Conservation (phyloP, 2,797 vertebrate genomes). For the Mergus octosetaceus region DNA sequence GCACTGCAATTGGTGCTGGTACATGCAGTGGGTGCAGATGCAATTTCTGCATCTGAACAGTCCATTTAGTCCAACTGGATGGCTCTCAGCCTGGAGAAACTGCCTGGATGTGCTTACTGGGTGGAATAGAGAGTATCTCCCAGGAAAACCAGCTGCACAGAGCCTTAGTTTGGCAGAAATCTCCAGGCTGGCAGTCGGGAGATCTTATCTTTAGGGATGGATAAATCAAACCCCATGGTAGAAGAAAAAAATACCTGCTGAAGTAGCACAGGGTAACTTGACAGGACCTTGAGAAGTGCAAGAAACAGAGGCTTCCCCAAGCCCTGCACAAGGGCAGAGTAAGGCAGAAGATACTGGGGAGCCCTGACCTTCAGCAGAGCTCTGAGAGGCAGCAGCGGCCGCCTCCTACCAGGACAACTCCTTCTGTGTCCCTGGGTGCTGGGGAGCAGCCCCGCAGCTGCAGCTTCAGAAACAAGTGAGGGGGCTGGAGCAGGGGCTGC, state of each 20-base stretch:
- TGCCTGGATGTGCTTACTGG: neutral
- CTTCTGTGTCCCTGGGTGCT: neutral
- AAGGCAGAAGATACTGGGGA: neutral
- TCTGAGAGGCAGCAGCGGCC: neutral
- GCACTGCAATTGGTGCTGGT: fast-evolving
- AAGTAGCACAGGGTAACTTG: neutral
- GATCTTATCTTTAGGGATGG: neutral
- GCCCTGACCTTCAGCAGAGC: neutral
- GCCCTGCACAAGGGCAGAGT: neutral
- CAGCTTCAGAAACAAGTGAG: neutral
- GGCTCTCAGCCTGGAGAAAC: neutral
- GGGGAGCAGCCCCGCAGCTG: neutral
- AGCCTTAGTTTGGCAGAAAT: neutral
- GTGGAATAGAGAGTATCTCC: neutral
- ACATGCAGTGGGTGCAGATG: neutral
- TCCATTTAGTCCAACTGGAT: neutral
- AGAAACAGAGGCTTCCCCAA: neutral
- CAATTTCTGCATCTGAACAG: neutral
- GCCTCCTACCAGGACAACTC: neutral
- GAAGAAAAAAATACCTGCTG: neutral
- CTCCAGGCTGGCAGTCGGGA: neutral
- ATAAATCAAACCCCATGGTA: neutral
- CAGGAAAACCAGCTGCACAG: neutral
- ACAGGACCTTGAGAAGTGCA: neutral
- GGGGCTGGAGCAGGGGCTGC: neutral